Percentiles rank a stretch among this genome's conserved stretches.
Conservation (phyloP, 2,797 vertebrate species). For the Intellagama lesueurii region DNA sequence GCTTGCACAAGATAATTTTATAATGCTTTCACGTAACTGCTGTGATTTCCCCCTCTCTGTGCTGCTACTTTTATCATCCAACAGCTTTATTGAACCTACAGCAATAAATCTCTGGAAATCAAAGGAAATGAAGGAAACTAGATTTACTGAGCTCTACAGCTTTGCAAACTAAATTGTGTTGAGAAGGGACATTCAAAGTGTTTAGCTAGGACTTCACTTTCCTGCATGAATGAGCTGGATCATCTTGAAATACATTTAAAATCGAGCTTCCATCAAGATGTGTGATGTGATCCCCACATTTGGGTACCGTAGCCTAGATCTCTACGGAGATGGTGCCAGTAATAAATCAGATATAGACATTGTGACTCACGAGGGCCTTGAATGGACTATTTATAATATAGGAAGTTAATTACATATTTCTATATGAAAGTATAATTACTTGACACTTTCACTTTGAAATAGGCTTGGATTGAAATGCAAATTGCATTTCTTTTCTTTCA, state of each 20-base stretch:
- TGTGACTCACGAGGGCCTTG: background rate
- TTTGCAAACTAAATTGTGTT: constrained; percentile 43
- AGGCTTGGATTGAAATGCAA: background rate
- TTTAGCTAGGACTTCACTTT: constrained; percentile 52
- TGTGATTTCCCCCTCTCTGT: constrained; percentile 20
- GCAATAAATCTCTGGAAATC: constrained; percentile 59
- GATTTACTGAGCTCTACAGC: constrained; percentile 51
- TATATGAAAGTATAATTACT: constrained; percentile 23
- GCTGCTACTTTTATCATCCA: constrained; percentile 56
- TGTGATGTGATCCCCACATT: background rate
- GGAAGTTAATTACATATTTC: constrained; percentile 16
- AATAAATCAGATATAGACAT: constrained; percentile 23
- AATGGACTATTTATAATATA: background rate
- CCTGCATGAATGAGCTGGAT: constrained; percentile 23
- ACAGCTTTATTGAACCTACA: constrained; percentile 50
- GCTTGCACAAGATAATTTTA: constrained; percentile 60
- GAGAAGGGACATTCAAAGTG: constrained; percentile 32
- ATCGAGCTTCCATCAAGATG: constrained; percentile 26
- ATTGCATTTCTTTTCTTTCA: background rate
- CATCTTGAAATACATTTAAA: constrained; percentile 6
- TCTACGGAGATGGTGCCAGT: background rate
- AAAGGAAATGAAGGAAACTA: constrained; percentile 50
- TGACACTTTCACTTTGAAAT: background rate
- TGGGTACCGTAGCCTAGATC: background rate
- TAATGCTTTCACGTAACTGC: constrained; percentile 60